Evolutionary conservation across 2,113 vertebrate genomes (phyloP).

Genomic region (Empidonax traillii): DNA sequence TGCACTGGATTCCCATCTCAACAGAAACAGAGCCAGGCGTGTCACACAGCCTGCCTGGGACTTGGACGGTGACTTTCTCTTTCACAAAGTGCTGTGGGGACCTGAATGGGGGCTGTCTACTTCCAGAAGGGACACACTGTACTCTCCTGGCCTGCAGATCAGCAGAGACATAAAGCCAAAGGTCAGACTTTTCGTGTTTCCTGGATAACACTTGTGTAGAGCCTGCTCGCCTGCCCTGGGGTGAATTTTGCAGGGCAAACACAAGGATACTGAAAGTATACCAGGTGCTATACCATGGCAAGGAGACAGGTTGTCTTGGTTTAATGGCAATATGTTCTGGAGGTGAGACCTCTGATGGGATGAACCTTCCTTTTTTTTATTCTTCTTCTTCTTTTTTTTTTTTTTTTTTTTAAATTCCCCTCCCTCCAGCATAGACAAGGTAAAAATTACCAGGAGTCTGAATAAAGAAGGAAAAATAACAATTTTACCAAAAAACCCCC

Average conservation of each 20-base stretch:
- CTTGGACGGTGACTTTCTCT: neutral
- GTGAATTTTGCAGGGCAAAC: neutral
- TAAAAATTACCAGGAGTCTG: neutral
- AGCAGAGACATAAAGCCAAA: neutral
- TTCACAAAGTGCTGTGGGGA: neutral
- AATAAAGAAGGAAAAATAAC: neutral
- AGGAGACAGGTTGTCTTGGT: neutral
- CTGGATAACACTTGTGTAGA: neutral
- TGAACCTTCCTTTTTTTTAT: neutral
- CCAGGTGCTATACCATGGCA: neutral
- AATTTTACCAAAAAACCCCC: neutral
- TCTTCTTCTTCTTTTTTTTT: neutral
- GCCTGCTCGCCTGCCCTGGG: neutral
- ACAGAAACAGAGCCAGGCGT: neutral
- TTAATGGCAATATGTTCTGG: neutral
- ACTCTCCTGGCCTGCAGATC: neutral
- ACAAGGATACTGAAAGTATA: neutral
- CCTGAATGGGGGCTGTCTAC: neutral
- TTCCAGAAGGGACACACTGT: neutral
- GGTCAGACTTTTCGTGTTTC: neutral
- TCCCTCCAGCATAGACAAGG: neutral
- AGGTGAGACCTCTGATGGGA: neutral
- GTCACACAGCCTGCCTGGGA: neutral
- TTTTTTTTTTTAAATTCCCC: neutral
- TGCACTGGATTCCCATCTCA: neutral